Evolutionary conservation across 1,140 invertebrate genomes (phyloP).

Genomic region (Steinernema feltiae): DNA sequence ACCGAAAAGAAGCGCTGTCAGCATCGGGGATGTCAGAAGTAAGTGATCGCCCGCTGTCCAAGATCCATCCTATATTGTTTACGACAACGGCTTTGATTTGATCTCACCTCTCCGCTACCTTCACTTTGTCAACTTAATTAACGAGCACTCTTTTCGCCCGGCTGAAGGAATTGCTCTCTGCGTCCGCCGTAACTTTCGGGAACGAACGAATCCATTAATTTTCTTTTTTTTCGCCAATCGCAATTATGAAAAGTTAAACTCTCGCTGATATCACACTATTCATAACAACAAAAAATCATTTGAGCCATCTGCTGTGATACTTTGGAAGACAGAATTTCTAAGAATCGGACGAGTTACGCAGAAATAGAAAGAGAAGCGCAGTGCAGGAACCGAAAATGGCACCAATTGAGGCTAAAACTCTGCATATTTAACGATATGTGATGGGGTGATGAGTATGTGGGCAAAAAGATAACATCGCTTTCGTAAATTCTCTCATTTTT

Average conservation of each 20-base stretch:
- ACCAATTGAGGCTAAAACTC: background rate
- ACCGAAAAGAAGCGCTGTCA: background rate
- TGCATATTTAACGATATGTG: background rate
- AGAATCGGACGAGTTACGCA: no score
- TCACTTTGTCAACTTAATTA: background rate
- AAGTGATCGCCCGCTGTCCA: background rate
- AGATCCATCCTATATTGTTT: background rate
- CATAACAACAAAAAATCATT: background rate
- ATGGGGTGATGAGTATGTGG: background rate
- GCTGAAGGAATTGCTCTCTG: background rate
- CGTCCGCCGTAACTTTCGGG: background rate
- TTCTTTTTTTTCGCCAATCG: background rate
- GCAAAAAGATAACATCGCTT: no score
- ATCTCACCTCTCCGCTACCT: background rate
- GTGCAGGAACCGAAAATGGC: background rate
- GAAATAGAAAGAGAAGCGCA: background rate
- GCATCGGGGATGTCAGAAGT: background rate
- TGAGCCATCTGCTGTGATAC: background rate
- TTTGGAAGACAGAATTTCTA: no score
- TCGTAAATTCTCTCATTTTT: no score
- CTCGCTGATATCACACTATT: background rate
- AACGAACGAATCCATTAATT: background rate
- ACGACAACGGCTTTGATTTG: background rate
- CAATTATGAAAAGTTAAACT: constrained; percentile 6
- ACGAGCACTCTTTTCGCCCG: background rate